phyloP scores from a whole-genome alignment of 2,797 vertebrate genomes.

The Picus viridis region DNA sequence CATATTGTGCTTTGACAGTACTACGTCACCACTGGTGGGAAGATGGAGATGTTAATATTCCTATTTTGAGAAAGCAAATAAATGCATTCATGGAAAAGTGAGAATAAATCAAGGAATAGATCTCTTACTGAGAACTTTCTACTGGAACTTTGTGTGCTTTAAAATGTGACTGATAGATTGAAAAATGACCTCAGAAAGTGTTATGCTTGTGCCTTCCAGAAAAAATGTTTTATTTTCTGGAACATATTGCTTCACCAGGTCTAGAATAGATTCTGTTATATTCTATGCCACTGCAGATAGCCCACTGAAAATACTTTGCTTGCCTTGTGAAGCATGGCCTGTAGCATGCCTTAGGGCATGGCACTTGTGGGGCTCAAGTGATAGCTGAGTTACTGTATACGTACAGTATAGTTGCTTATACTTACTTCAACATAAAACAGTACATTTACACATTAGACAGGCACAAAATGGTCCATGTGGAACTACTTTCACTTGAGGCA shows the following conservation, averaged over 20 bases:
- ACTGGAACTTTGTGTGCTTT: neutral
- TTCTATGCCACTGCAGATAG: slow-evolving; percentile 40
- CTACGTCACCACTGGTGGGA: neutral
- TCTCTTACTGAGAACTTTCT: neutral
- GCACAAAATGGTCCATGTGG: slow-evolving; percentile 58
- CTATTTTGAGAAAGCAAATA: neutral
- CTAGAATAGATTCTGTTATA: slow-evolving; percentile 45
- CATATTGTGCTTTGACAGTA: slow-evolving; percentile 3
- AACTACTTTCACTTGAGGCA: slow-evolving; percentile 47
- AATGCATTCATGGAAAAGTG: neutral
- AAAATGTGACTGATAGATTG: fast-evolving
- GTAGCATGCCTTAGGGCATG: slow-evolving; percentile 69
- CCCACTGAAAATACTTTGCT: slow-evolving; percentile 60
- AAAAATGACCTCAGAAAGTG: neutral
- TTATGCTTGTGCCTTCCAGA: neutral
- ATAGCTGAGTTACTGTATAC: slow-evolving; percentile 49
- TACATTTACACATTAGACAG: slow-evolving; percentile 68
- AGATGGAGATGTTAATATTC: neutral
- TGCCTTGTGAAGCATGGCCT: slow-evolving; percentile 60
- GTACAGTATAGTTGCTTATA: slow-evolving; percentile 25
- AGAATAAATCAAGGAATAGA: neutral
- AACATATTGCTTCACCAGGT: slow-evolving; percentile 8
- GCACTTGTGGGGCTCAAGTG: slow-evolving; percentile 53
- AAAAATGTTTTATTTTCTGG: neutral
- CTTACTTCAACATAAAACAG: slow-evolving; percentile 40